A percentile compares a stretch with the other conserved stretches of the same genome.
These are phyloP conservation scores for Aporophyla lueneburgensis DNA, from an alignment of 2,888 invertebrate genomes.

Conservation along the genomic window DNA sequence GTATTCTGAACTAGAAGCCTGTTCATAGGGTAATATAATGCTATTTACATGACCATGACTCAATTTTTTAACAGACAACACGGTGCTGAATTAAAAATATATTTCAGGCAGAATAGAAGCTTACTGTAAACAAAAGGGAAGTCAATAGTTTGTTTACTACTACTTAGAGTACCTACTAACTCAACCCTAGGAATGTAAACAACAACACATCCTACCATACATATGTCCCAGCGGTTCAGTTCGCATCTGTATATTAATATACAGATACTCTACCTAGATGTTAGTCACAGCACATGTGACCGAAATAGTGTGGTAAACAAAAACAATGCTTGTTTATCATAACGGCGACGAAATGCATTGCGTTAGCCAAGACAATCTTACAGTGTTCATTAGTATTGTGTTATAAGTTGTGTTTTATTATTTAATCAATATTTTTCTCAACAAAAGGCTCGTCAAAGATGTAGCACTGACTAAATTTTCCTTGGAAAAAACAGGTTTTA, in stretches of 20 bases:
- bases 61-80: background rate
- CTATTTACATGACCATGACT: background rate
- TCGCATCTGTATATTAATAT: slow-evolving; percentile 34
- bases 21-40: slow-evolving; percentile 5
- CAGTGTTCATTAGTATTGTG: slow-evolving; percentile 21
- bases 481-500: slow-evolving; percentile 8
- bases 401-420: slow-evolving; percentile 10
- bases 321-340: slow-evolving; percentile 67
- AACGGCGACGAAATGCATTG: slow-evolving; percentile 37
- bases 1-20: background rate
- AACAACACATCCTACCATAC: slow-evolving; percentile 42
- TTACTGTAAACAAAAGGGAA: slow-evolving; percentile 16
- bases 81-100: slow-evolving; percentile 13
- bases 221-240: slow-evolving; percentile 38
- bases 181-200: slow-evolving; percentile 50
- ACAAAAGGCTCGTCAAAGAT: background rate
- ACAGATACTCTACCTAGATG: slow-evolving; percentile 22
- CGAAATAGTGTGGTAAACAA: slow-evolving; percentile 62
- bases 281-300: slow-evolving; percentile 47
- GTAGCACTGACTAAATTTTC: slow-evolving; percentile 23
- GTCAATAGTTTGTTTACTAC: slow-evolving; percentile 34
- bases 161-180: slow-evolving; percentile 18
- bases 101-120: background rate
- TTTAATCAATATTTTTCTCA: slow-evolving; percentile 16
- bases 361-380: slow-evolving; percentile 58